A percentile compares a stretch with the other conserved stretches of the same genome.
Conservation (phyloP, 2,888 invertebrate species). For the Antheraea assamensis region DNA sequence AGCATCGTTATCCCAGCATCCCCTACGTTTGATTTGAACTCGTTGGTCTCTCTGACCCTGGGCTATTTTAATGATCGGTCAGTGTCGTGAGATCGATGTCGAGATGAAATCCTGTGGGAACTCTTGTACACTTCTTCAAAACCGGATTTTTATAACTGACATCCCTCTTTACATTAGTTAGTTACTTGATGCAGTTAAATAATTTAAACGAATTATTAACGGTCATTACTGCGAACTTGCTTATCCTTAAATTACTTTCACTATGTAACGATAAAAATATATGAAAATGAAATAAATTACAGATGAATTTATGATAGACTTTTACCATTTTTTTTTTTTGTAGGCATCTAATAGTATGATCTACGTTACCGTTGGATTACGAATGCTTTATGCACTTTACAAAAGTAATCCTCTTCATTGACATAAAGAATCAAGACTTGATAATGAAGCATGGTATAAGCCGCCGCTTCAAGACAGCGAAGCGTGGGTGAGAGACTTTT, state of each 20-base stretch:
- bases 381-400: no score
- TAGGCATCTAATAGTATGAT: no score
- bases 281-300: not conserved
- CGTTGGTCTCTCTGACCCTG: constrained; percentile 69
- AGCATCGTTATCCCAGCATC: constrained; percentile 69
- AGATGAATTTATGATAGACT: not conserved
- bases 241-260: not conserved
- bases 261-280: not conserved
- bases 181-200: not conserved
- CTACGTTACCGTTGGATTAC: no score
- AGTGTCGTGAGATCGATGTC: constrained; percentile 68
- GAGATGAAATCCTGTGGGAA: constrained; percentile 72
- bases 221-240: not conserved
- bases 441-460: no score
- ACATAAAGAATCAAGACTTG: no score
- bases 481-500: no score
- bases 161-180: not conserved
- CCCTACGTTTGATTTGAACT: constrained; percentile 70
- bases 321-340: no score
- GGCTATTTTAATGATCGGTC: constrained; percentile 54
- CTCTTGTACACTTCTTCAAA: constrained; percentile 21
- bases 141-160: constrained; percentile 15
- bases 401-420: no score
- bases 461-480: no score
- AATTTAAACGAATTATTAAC: not conserved